Evolutionary conservation across 2,113 vertebrate genomes (phyloP).

Genomic region (Hirundichthys speculiger): DNA sequence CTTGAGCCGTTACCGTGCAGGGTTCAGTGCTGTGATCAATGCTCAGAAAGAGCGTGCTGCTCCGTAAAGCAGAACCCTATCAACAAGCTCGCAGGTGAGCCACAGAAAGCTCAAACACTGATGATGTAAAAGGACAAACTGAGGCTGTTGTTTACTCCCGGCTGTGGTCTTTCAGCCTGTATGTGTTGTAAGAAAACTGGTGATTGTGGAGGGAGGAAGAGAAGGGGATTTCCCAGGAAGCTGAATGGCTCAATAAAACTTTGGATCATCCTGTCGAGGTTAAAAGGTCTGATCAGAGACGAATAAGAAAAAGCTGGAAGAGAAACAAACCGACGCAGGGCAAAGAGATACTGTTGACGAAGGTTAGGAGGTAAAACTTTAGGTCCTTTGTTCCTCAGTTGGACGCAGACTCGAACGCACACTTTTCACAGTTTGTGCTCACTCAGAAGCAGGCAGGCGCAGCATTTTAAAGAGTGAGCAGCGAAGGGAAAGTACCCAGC

Average conservation of each 20-base stretch:
- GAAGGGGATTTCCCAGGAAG: constrained; percentile 47
- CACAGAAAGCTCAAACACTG: no score
- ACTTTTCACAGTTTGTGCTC: neutral
- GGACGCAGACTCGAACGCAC: constrained; percentile 13
- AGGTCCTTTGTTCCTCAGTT: neutral
- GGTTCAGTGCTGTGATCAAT: no score
- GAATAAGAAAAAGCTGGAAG: neutral
- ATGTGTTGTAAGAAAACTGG: constrained; percentile 18
- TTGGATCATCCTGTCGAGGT: constrained; percentile 20
- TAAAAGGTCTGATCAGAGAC: neutral
- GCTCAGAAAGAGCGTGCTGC: no score
- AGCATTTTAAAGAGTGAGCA: constrained; percentile 58
- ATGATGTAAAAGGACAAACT: no score
- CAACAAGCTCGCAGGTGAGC: no score
- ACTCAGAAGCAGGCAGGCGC: constrained; percentile 24
- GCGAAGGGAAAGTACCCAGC: constrained; percentile 77
- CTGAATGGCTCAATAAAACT: constrained; percentile 20
- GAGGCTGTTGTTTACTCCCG: neutral
- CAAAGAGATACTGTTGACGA: no score
- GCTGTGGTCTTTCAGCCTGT: constrained; percentile 16
- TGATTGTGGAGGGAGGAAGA: neutral
- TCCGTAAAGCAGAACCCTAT: no score
- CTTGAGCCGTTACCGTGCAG: no score
- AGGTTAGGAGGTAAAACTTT: neutral
- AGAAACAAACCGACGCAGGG: neutral